Conservation (phyloP, 2,888 invertebrate species). For the Notocelia uddmanniana region DNA sequence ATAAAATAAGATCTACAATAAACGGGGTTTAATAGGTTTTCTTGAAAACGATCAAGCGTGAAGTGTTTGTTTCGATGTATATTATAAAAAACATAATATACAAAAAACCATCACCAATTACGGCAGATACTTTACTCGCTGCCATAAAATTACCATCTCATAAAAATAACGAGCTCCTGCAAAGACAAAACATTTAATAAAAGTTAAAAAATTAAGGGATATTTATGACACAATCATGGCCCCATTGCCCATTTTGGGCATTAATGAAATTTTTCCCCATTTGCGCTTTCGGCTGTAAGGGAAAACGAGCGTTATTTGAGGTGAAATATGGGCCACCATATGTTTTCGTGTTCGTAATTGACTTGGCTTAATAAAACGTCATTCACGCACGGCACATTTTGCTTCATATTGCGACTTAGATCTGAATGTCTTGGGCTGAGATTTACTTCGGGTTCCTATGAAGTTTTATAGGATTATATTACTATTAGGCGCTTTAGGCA, state of each 20-base stretch:
- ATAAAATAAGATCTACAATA: too few species aligned
- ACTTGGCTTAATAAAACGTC: constrained; percentile 70
- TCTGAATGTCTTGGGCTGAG: constrained; percentile 6
- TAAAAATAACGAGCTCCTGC: constrained; percentile 43
- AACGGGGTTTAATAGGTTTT: not conserved
- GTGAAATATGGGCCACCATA: constrained; percentile 69
- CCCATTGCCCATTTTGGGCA: constrained; percentile 59
- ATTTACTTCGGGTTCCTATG: constrained; percentile 3
- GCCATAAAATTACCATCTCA: constrained; percentile 43
- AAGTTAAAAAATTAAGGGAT: constrained; percentile 47
- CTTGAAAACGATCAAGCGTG: not conserved
- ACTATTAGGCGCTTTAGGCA: not conserved
- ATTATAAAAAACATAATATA: not conserved
- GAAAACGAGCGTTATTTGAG: constrained; percentile 65
- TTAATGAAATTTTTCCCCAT: constrained; percentile 66
- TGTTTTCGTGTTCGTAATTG: constrained; percentile 65
- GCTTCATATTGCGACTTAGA: constrained; percentile 10
- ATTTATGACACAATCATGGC: constrained; percentile 60
- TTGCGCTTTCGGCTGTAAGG: constrained; percentile 58
- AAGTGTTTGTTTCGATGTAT: not conserved
- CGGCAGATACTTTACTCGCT: constrained; percentile 17
- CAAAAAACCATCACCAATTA: constrained; percentile 12
- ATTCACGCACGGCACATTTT: constrained; percentile 53
- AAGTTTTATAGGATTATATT: not conserved
- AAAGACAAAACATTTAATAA: constrained; percentile 47